Evolutionary conservation across 2,797 vertebrate species (phyloP), one percentile per base, ranked within the genome.

Genomic region (Sebastes steindachneri): DNA sequence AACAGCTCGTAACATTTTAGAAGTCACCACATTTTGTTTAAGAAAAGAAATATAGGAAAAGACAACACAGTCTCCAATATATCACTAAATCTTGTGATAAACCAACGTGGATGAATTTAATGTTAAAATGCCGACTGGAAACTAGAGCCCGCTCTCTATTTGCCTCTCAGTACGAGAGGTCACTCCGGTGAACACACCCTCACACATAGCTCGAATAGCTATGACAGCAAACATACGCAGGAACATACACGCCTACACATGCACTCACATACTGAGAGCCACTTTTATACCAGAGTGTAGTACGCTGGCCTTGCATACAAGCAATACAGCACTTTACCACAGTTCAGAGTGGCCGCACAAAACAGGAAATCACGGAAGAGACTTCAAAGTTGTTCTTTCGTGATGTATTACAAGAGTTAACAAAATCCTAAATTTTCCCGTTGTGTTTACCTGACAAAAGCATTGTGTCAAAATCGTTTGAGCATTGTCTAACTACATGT

Each of bases 281-380:
- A 78, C 73, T 86, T 83, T 85, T 59, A 85, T 75, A 77, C 28
- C 67, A 66, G 68, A 80, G 54, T 29, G 64, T 15, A 57, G 65
- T 80, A 59, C 41, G 67, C 58, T 70, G 82, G 73, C 78, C 80
- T 84, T 73, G 71, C 69, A 68, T 70, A 69, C 54, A 81, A 78
- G 86, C 77, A 77, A 84, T 33, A 66, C 75, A 81, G 90, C 88
- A 92, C 91, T 92, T 93, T 93, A 80, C 21, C 63, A 80, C 81
- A 76, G 67, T 68, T 75, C 25, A 72, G 72, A 83, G 73, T 88
- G 76, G 77, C 54, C 77, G 83, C 82, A 80, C 82, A 57, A 81
- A 75, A 64, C 66, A 80, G 59, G 28, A 84, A 68, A 33, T 63
- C 12, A 17, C 12, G 1, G 41, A 65, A 60, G 57, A 71, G 66